A percentile compares a stretch with the other conserved stretches of the same genome.
These are phyloP conservation scores for Heliconius erato DNA, from an alignment of 2,888 invertebrate species.

Conservation along the genomic window DNA sequence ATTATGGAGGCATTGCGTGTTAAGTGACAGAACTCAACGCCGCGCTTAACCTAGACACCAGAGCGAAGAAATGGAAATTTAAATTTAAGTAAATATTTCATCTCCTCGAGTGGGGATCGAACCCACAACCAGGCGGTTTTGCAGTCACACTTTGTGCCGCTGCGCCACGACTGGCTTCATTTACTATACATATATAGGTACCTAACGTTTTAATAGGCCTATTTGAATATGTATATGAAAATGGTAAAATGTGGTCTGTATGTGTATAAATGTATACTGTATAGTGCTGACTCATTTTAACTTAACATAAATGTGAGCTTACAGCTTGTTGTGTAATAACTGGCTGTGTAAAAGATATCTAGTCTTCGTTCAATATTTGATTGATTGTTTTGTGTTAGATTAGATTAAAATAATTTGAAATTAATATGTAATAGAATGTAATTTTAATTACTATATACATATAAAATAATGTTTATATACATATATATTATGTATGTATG, in stretches of 20 bases:
- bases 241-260: constrained; percentile 19
- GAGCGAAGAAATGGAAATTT: too few species aligned
- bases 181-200: not conserved
- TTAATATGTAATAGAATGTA: not conserved
- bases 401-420: not conserved
- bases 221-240: constrained; percentile 32
- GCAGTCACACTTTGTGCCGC: too few species aligned
- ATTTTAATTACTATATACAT: not conserved
- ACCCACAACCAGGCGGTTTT: too few species aligned
- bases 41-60: too few species aligned
- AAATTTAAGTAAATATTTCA: too few species aligned
- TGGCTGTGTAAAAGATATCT: not conserved
- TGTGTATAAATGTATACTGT: not conserved
- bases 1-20: too few species aligned
- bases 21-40: too few species aligned
- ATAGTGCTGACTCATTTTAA: constrained; percentile 33
- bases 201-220: not conserved
- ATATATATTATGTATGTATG: too few species aligned
- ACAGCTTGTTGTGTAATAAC: constrained; percentile 12
- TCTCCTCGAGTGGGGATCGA: too few species aligned
- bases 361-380: not conserved
- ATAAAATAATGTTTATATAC: too few species aligned
- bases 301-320: constrained; percentile 20
- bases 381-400: not conserved
- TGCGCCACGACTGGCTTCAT: too few species aligned